These are phyloP conservation scores for Sylvilagus bachmani DNA, from an alignment of 2,113 vertebrate genomes.

Conservation along the genomic window DNA sequence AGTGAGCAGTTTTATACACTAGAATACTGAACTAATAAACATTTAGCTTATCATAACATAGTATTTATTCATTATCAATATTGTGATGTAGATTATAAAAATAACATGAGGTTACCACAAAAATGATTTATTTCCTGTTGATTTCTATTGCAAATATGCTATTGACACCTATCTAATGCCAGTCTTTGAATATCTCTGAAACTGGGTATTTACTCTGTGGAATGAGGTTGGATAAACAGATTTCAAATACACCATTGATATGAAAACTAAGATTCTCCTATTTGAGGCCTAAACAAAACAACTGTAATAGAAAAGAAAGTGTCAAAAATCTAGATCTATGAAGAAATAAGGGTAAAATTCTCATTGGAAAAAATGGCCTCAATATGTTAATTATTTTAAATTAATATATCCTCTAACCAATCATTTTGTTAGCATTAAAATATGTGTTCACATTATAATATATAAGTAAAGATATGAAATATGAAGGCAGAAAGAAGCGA, in stretches of 20 bases:
- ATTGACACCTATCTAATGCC: neutral
- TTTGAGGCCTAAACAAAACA: neutral
- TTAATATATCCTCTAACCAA: neutral
- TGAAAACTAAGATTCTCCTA: neutral
- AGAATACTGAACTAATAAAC: neutral
- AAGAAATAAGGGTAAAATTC: constrained; percentile 1
- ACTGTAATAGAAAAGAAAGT: neutral
- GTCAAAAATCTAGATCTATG: neutral
- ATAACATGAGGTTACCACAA: neutral
- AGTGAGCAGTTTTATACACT: constrained; percentile 11
- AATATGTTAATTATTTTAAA: constrained; percentile 46
- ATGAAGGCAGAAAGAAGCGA: neutral
- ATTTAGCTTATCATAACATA: neutral
- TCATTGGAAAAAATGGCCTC: neutral
- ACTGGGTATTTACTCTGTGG: neutral
- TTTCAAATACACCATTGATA: neutral
- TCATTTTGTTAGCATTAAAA: neutral
- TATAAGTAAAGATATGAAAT: neutral
- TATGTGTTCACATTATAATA: neutral
- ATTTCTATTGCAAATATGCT: neutral
- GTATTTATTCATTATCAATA: neutral
- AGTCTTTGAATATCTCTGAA: constrained; percentile 9
- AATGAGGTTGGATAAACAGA: neutral
- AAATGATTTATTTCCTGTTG: neutral
- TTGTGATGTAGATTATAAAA: neutral